Percentiles rank a stretch among this genome's conserved stretches.
Evolutionary conservation across 2,113 vertebrate species (phyloP).

Genomic region (Eretmochelys imbricata): DNA sequence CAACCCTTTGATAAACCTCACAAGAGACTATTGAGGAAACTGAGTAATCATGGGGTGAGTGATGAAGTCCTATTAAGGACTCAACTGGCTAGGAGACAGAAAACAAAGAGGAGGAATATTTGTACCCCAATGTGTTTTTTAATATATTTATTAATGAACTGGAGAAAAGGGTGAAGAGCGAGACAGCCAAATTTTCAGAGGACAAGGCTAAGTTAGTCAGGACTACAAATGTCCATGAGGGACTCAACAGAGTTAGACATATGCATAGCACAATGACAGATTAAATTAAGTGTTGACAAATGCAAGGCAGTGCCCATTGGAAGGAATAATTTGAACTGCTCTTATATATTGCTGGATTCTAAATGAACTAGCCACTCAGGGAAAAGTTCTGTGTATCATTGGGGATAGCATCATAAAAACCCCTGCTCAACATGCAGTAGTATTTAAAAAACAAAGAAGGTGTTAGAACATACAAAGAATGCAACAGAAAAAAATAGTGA

Average conservation of each 20-base stretch:
- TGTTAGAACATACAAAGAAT: background rate
- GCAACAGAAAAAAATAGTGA: background rate
- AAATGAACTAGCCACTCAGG: background rate
- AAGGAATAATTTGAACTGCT: background rate
- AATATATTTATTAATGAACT: background rate
- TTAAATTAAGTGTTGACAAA: background rate
- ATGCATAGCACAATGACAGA: background rate
- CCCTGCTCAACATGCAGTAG: background rate
- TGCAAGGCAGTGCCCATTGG: background rate
- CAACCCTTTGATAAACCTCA: background rate
- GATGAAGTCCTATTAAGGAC: too few species aligned
- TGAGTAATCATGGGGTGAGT: background rate
- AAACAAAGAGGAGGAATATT: fast-evolving
- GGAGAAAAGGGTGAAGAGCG: background rate
- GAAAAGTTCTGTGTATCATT: background rate
- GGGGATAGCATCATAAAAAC: background rate
- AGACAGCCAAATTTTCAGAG: background rate
- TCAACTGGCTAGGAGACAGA: fast-evolving
- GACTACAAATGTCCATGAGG: background rate
- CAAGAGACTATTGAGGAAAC: background rate
- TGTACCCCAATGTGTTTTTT: background rate
- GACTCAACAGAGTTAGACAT: background rate
- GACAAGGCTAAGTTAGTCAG: background rate
- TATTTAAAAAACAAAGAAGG: background rate
- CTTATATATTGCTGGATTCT: background rate